Evolutionary conservation across 53 echinoderm and acorn worm species (phyloP), one percentile per base, ranked within the genome.

Genomic region (Holothuria scabra): DNA sequence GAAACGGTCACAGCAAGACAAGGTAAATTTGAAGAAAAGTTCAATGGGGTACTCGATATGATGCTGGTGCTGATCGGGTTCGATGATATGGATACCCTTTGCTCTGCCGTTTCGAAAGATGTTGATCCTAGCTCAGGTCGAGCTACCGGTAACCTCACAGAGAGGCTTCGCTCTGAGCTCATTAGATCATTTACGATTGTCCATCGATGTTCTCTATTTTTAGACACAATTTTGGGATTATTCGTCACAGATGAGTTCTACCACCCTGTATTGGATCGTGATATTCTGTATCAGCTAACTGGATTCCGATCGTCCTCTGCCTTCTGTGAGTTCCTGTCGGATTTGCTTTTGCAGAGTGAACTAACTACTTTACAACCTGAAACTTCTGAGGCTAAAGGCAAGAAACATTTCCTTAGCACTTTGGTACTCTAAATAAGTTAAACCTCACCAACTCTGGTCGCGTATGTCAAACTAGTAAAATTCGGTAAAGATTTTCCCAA

Each of bases 71-170:
- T 78, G 32, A 2, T 20, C 5, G 78, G 78, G 19, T 78, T 57
- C 29, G 78, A 58, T 2, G 52, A 19, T 3, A 21, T 26, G 31
- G 78, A 56, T 8, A 20, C 52, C 8, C 3, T 32, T 32, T 78
- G 78, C 56, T 55, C 22, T 19, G 28, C 56, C 1, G 78, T 57
- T 5, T 55, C 28, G 28, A 32, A 31, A 31, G 52, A 28, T 31
- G 59, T 78, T 12, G 78, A 78, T 28, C 78, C 78, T 16, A 5
- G 29, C 12, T 57, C 78, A 0, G 78, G 78, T 12, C 78, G 78
- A 25, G 48, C 56, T 28, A 32, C 29, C 58, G 56, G 78, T 24
- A 18, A 14, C 10, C 28, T 20, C 28, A 56, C 31, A 11, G 57
- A 57, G 20, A n/a, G 29, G 28, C 16, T 29, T 16, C 52, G 78